A percentile compares a stretch with the other conserved stretches of the same genome.
phyloP scores from a whole-genome alignment of 2,888 invertebrate genomes.

The Eupeodes luniger region DNA sequence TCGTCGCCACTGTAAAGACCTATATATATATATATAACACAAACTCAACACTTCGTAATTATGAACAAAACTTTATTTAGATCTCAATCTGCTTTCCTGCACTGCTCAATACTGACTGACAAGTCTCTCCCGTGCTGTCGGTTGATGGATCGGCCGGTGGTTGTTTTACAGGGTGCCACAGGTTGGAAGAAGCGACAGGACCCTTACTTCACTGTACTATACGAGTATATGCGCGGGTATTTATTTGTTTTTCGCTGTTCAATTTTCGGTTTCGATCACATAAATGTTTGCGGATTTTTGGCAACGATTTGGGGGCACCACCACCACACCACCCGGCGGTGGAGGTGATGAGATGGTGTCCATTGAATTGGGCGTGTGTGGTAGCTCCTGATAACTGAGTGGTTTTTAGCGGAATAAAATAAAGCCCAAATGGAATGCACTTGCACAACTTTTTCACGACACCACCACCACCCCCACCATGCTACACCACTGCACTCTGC shows the following conservation, averaged over 20 bases:
- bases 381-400: constrained; percentile 65
- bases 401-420: constrained; percentile 50
- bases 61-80: too few relatives aligned
- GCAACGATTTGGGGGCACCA: constrained; percentile 63
- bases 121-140: too few relatives aligned
- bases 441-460: constrained; percentile 9
- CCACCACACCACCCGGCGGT: background rate
- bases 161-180: too few relatives aligned
- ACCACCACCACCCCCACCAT: background rate
- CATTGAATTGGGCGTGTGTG: constrained; percentile 45
- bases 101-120: too few relatives aligned
- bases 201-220: background rate
- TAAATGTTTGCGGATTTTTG: constrained; percentile 75
- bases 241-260: constrained; percentile 74
- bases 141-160: too few relatives aligned
- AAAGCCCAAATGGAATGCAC: constrained; percentile 54
- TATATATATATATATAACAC: too few relatives aligned
- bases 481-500: too few relatives aligned
- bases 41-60: too few relatives aligned
- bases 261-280: constrained; percentile 75
- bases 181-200: constrained; percentile 25
- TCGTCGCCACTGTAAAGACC: too few relatives aligned
- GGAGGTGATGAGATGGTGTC: constrained; percentile 37
- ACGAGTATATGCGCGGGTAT: background rate
- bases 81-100: too few relatives aligned